Evolutionary conservation across 2,888 invertebrate species (phyloP).

Genomic region (Buathra laborator): DNA sequence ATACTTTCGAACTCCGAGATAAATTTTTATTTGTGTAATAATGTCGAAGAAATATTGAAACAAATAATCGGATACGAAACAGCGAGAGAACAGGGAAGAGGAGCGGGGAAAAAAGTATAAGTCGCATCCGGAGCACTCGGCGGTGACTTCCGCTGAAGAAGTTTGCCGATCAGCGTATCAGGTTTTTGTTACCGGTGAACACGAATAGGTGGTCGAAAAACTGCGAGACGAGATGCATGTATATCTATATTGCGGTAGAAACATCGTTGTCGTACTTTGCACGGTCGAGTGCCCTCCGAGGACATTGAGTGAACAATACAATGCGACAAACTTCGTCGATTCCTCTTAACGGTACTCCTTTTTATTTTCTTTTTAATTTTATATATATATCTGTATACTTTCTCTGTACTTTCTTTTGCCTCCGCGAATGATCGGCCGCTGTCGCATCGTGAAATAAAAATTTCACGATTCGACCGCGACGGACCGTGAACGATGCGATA

Average conservation of each 20-base stretch:
- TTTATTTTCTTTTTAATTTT: not conserved
- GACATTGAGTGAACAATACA: conserved; percentile 11
- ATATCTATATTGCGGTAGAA: not conserved
- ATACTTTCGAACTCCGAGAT: not conserved
- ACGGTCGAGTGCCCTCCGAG: conserved; percentile 19
- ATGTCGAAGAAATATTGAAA: not conserved
- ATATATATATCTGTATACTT: not conserved
- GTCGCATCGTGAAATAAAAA: not conserved
- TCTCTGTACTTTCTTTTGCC: not conserved
- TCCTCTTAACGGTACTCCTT: conserved; percentile 3
- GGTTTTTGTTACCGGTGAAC: conserved; percentile 5
- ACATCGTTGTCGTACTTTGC: conserved; percentile 5
- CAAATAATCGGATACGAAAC: not conserved
- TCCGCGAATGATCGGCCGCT: not conserved
- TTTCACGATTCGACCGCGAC: conserved; percentile 36
- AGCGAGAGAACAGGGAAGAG: not conserved
- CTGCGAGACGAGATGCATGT: not conserved
- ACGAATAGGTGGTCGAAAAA: not conserved
- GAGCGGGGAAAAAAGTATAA: conserved; percentile 5
- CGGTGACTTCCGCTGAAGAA: conserved; percentile 14
- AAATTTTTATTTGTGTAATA: not conserved
- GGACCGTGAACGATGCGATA: conserved; percentile 33
- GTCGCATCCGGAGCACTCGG: conserved; percentile 30
- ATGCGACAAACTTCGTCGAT: conserved; percentile 13
- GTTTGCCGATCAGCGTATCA: conserved; percentile 32